These are phyloP conservation scores for Zingel zingel DNA, from an alignment of 2,113 vertebrate genomes.

Conservation along the genomic window DNA sequence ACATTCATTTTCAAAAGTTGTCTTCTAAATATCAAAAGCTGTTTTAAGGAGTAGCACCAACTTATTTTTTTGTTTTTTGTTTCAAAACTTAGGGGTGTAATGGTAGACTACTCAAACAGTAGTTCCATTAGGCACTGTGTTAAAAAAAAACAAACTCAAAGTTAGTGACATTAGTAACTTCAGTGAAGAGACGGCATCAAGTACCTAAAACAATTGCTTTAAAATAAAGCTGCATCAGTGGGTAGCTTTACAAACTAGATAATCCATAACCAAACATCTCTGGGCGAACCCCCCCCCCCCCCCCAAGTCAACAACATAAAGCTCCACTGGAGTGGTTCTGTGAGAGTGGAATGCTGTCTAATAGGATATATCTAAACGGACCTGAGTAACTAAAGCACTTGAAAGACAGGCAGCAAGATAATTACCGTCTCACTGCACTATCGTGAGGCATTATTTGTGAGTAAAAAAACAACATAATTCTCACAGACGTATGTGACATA, in stretches of 20 bases:
- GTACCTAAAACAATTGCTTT: slow-evolving; percentile 40
- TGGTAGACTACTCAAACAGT: slow-evolving; percentile 46
- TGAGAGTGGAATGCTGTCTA: slow-evolving; percentile 72
- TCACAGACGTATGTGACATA: slow-evolving; percentile 31
- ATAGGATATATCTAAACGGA: slow-evolving; percentile 50
- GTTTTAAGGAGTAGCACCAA: slow-evolving; percentile 76
- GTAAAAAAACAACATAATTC: slow-evolving; percentile 29
- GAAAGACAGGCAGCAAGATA: slow-evolving; percentile 50
- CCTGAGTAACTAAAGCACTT: slow-evolving; percentile 84
- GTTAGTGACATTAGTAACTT: slow-evolving; percentile 66
- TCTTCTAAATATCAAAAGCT: slow-evolving; percentile 50
- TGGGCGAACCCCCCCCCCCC: slow-evolving; percentile 21
- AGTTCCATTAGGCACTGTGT: slow-evolving; percentile 79
- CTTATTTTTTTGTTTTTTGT: slow-evolving; percentile 26
- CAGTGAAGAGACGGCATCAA: slow-evolving; percentile 22
- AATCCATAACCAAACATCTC: slow-evolving; percentile 35
- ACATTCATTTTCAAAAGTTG: slow-evolving; percentile 39
- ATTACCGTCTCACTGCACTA: slow-evolving; percentile 16
- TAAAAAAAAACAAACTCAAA: slow-evolving; percentile 18
- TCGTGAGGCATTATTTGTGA: slow-evolving; percentile 66
- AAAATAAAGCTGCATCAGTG: slow-evolving; percentile 33
- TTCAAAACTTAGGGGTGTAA: slow-evolving; percentile 54
- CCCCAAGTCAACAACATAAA: slow-evolving; percentile 36
- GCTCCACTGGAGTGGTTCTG: slow-evolving; percentile 29
- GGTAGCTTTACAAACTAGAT: slow-evolving; percentile 31